Evolutionary conservation across 2,888 invertebrate genomes (phyloP), one percentile per base, ranked within the genome.

Genomic region (Drosophila sordidula): DNA sequence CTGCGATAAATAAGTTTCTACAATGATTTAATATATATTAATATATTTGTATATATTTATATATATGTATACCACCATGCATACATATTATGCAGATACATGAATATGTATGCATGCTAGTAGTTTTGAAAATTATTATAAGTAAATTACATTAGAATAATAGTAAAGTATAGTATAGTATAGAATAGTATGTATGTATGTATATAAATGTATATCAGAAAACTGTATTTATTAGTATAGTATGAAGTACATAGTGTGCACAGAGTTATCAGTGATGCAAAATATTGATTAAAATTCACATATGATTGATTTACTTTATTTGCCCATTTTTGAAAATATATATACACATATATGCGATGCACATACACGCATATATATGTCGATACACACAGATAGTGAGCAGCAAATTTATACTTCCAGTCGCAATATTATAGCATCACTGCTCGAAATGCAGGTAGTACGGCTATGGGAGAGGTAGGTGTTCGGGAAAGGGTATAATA

Each of bases 1-100:
- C 47, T 63, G 64, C 47, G 36, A 55, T 51, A 36, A 55, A 57
- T n/a, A 38, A 69, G 45, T 44, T 52, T 36, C 75, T 71, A 66
- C 63, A 64, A 56, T 59, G 56, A 42, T 56, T 47, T 8, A 14
- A 50, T 70, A 62, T 51, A 58, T 34, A 36, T 2, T 29, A 41
- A 16, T 63, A 63, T 8, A 22, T 49, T 16, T 25, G 6, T 32
- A 38, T 11, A 41, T 47, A n/a, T 57, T 9, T 63, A 59, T 8
- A 14, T 39, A 9, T 41, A 6, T 25, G 25, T 9, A 39, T 46
- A 26, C 29, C n/a, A n/a, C 1, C 12, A 12, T 26, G 3, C 38
- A 49, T 22, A 34, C 22, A 55, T 25, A 25, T 34, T 25, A 6
- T 45, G 36, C 9, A 25, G 9, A 36, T 14, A 34, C n/a, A 34